Evolutionary conservation across 2,113 vertebrate species (phyloP), one percentile per base, ranked within the genome.

Genomic region (Oplegnathus fasciatus): DNA sequence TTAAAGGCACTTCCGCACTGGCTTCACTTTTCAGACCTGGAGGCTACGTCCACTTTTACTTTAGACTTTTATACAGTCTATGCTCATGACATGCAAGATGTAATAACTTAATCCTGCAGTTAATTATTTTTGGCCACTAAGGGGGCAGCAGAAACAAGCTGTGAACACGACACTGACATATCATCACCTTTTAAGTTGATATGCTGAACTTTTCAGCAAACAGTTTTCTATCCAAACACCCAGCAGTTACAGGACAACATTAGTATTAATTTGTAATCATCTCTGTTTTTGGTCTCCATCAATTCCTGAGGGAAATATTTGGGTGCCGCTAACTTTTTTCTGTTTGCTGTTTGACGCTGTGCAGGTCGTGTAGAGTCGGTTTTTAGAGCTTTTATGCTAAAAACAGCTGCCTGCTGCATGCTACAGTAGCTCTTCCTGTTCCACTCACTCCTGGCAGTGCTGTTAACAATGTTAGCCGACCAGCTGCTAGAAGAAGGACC

Each of bases 51-150:
- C 34, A 37, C 34, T 37, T 37, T n/a, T n/a, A n/a, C n/a, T n/a
- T n/a, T n/a, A n/a, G n/a, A n/a, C n/a, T n/a, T n/a, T n/a, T n/a
- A n/a, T n/a, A n/a, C n/a, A n/a, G n/a, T n/a, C n/a, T n/a, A n/a
- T n/a, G n/a, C n/a, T n/a, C n/a, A n/a, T n/a, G 5, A 32, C 26
- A 54, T 37, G 44, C 22, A 30, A 86, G 44, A 84, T 78, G 40
- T 72, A 55, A 75, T 78, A 26, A 75, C 64, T 67, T 83, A 22
- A 74, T 26, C 24, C 71, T 58, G 37, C 48, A 58, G 18, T 57
- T 9, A 3, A 17, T 66, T 9, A n/a, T 30, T 20, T 68, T 28
- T 28, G 62, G 44, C 11, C 8, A 28, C n/a, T 44, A 46, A 22
- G 18, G 18, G 50, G 20, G n/a, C n/a, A n/a, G n/a, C n/a, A n/a